These are phyloP conservation scores for Cheiracanthium punctorium DNA, from an alignment of 2,888 invertebrate species.

Conservation along the genomic window DNA sequence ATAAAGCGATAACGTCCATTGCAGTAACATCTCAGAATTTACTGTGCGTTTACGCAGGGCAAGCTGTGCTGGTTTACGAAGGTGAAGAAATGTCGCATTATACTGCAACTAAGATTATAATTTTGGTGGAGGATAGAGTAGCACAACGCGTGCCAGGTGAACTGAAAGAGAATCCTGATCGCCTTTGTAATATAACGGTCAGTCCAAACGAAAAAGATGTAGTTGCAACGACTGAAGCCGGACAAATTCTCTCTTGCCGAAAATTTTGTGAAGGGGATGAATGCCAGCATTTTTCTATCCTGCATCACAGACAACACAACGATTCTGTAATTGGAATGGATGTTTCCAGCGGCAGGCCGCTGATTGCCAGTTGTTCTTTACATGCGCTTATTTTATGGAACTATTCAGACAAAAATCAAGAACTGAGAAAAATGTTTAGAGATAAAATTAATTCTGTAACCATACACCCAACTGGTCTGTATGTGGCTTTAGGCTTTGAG, in stretches of 20 bases:
- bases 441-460: constrained; percentile 1
- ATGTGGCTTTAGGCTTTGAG: constrained; percentile 26
- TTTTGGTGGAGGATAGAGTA: background rate
- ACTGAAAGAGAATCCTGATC: background rate
- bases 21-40: background rate
- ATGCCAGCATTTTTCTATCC: background rate
- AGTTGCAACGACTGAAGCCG: constrained; percentile 9
- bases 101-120: background rate
- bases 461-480: constrained; percentile 45
- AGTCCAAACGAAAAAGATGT: background rate
- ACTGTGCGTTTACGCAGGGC: constrained; percentile 25
- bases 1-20: background rate
- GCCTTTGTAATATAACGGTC: constrained; percentile 1
- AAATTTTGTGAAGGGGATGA: background rate
- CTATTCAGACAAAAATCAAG: constrained; percentile 26
- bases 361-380: constrained; percentile 30
- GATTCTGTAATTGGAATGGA: constrained; percentile 18
- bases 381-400: constrained; percentile 38
- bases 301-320: constrained; percentile 23
- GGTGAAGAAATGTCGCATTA: constrained; percentile 33
- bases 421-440: constrained; percentile 26
- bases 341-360: constrained; percentile 23
- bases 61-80: constrained; percentile 2
- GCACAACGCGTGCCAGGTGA: background rate
- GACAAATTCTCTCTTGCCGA: background rate